Evolutionary conservation across 2,888 invertebrate genomes (phyloP).

Genomic region (Cryptocephalus moraei): DNA sequence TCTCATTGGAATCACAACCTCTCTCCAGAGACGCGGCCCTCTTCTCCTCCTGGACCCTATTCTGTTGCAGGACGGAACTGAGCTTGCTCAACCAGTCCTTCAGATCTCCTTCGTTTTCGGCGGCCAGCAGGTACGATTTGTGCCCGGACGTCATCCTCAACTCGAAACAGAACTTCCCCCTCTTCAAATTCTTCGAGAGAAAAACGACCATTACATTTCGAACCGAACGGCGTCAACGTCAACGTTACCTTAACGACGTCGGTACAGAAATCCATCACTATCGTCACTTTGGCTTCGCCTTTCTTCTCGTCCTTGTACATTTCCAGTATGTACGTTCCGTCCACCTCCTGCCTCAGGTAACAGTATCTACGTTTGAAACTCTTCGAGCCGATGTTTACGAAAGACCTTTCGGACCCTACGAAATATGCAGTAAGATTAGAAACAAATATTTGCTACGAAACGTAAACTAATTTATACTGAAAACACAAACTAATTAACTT

Average conservation of each 20-base stretch:
- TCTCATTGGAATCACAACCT: too few species aligned
- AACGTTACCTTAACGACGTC: constrained; percentile 68
- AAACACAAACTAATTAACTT: too few species aligned
- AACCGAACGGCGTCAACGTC: too few species aligned
- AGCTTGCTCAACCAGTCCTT: constrained; percentile 78
- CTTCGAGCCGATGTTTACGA: constrained; percentile 84
- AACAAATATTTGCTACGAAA: too few species aligned
- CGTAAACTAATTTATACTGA: too few species aligned
- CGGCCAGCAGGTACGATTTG: constrained; percentile 76
- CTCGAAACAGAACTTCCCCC: constrained; percentile 80
- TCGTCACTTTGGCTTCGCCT: constrained; percentile 81
- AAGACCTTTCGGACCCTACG: constrained; percentile 69
- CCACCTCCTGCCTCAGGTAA: constrained; percentile 80
- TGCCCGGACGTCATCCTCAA: constrained; percentile 76
- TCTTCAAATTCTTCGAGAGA: constrained; percentile 59
- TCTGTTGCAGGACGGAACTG: constrained; percentile 73
- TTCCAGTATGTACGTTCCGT: constrained; percentile 84
- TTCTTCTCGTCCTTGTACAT: constrained; percentile 90
- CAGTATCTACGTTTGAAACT: constrained; percentile 87
- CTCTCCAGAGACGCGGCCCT: constrained; percentile 57
- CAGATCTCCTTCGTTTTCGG: constrained; percentile 75
- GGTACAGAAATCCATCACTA: constrained; percentile 89
- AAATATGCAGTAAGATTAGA: neutral
- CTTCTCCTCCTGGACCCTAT: constrained; percentile 71
- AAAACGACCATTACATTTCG: too few species aligned